A percentile compares a stretch with the other conserved stretches of the same genome.
Evolutionary conservation across 2,797 vertebrate genomes (phyloP).

Genomic region (Platalea minor): DNA sequence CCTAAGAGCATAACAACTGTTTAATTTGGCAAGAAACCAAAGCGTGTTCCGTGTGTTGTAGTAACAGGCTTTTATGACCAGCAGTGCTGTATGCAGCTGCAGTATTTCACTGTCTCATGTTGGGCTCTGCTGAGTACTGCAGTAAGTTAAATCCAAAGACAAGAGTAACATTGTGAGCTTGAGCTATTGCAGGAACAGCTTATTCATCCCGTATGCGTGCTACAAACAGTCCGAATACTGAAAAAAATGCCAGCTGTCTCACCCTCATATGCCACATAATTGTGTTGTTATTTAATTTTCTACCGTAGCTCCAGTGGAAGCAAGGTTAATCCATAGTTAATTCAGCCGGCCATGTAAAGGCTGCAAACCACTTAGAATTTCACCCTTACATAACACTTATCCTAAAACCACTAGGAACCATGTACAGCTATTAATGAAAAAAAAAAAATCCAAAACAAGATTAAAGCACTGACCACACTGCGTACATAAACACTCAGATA

Average conservation of each 20-base stretch:
- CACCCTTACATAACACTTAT: background rate
- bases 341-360: background rate
- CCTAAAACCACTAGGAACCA: background rate
- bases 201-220: accelerated
- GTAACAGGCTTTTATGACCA: background rate
- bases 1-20: background rate
- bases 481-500: background rate
- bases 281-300: background rate
- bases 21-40: slow-evolving; percentile 35
- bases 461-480: background rate
- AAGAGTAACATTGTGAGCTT: background rate
- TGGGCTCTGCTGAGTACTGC: background rate
- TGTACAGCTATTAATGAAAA: background rate
- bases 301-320: background rate
- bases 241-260: background rate
- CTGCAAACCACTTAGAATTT: background rate
- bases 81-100: background rate
- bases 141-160: background rate
- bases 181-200: background rate
- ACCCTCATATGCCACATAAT: background rate
- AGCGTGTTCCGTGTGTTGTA: background rate
- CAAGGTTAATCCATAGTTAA: background rate
- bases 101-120: background rate
- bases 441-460: background rate
- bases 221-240: background rate